A percentile compares a stretch with the other conserved stretches of the same genome.
These are phyloP conservation scores for Carassius carassius DNA, from an alignment of 2,113 vertebrate species.

Conservation along the genomic window DNA sequence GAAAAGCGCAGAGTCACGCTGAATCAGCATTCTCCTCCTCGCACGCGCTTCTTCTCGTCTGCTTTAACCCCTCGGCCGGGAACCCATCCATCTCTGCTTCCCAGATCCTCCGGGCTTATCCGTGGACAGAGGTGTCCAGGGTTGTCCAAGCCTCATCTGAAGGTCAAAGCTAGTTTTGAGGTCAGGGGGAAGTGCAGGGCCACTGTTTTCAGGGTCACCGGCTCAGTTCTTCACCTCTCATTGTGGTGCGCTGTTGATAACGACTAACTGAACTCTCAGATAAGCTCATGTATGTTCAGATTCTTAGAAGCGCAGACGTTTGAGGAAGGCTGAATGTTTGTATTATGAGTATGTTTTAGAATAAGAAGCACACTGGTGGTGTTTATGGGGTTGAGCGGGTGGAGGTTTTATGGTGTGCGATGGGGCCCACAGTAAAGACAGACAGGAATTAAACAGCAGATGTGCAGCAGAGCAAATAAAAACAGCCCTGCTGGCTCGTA, in stretches of 20 bases:
- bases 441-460: conserved; percentile 79
- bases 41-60: background rate
- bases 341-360: conserved; percentile 89
- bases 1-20: conserved; percentile 36
- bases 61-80: conserved; percentile 33
- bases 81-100: conserved; percentile 32
- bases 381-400: conserved; percentile 91
- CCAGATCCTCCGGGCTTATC: conserved; percentile 11
- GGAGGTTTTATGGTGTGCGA: conserved; percentile 86
- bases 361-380: conserved; percentile 84
- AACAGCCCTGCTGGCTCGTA: conserved; percentile 8
- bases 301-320: conserved; percentile 81
- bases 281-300: background rate
- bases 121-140: background rate
- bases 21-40: conserved; percentile 25
- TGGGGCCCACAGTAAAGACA: conserved; percentile 84
- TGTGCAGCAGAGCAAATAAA: conserved; percentile 63
- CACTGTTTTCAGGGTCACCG: conserved; percentile 51
- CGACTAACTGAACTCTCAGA: background rate
- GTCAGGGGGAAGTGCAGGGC: conserved; percentile 64
- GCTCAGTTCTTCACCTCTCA: conserved; percentile 43
- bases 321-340: conserved; percentile 88
- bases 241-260: background rate
- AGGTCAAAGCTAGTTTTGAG: conserved; percentile 64
- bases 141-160: conserved; percentile 34